These are phyloP conservation scores for Phaethornis superciliosus DNA, from an alignment of 2,113 vertebrate genomes.

Conservation along the genomic window DNA sequence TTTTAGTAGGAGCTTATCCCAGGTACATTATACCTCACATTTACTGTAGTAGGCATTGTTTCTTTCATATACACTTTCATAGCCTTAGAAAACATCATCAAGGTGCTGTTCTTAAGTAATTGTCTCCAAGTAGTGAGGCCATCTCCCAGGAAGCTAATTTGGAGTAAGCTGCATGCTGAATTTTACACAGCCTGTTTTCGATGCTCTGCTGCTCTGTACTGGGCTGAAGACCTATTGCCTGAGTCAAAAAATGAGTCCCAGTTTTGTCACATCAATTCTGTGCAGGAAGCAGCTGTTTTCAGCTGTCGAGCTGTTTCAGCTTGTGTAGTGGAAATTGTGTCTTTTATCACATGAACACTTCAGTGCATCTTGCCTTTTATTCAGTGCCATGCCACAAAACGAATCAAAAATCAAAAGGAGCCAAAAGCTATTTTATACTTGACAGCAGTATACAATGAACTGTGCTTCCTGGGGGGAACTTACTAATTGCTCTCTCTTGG, in stretches of 20 bases:
- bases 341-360: slow-evolving; percentile 32
- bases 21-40: not conserved
- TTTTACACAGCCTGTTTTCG: not conserved
- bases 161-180: not conserved
- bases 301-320: slow-evolving; percentile 40
- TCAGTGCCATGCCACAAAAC: slow-evolving; percentile 6
- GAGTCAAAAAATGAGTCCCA: slow-evolving; percentile 5
- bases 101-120: not conserved
- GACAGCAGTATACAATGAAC: not conserved
- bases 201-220: not conserved
- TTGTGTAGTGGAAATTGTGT: not conserved
- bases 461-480: not conserved
- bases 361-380: not conserved
- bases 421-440: slow-evolving; percentile 4
- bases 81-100: not conserved
- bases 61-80: not conserved
- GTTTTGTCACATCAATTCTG: slow-evolving; percentile 40
- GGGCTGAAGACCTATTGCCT: slow-evolving; percentile 1
- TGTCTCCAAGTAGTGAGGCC: not conserved
- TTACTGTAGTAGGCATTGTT: not conserved
- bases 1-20: slow-evolving; percentile 10
- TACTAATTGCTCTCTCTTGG: not conserved
- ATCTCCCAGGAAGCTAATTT: not conserved
- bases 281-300: slow-evolving; percentile 38
- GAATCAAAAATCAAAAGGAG: not conserved